Evolutionary conservation across 1,140 invertebrate genomes (phyloP).

Genomic region (Euglossa dilemma): DNA sequence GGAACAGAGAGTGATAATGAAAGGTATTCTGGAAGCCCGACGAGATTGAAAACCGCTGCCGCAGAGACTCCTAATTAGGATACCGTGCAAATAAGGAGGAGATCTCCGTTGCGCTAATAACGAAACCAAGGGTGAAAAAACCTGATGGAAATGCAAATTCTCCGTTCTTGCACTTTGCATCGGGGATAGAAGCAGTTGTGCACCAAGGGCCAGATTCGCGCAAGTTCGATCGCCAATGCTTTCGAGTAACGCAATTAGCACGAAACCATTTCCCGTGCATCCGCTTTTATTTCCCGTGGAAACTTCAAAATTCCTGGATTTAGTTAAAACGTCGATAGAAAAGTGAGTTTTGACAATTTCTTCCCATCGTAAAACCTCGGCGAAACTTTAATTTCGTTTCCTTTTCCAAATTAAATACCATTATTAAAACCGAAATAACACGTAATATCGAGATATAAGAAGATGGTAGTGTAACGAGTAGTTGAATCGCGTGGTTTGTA

Average conservation of each 20-base stretch:
- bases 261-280: not conserved
- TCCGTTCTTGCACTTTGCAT: not conserved
- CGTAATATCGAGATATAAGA: no score
- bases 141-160: conserved; percentile 3
- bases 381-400: no score
- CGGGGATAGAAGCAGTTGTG: no score
- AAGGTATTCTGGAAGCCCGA: not conserved
- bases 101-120: conserved; percentile 22
- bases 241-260: no score
- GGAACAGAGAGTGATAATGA: not conserved
- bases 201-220: not conserved
- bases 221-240: not conserved
- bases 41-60: conserved; percentile 2
- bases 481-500: no score
- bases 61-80: conserved; percentile 13
- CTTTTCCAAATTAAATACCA: no score
- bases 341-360: no score
- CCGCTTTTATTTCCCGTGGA: not conserved
- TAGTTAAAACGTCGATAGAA: no score
- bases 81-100: conserved; percentile 18
- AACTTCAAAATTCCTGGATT: no score
- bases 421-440: no score
- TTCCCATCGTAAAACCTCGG: no score
- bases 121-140: not conserved
- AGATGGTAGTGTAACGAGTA: no score